Conservation (phyloP, 2,888 invertebrate species). For the Erebia ligea region DNA sequence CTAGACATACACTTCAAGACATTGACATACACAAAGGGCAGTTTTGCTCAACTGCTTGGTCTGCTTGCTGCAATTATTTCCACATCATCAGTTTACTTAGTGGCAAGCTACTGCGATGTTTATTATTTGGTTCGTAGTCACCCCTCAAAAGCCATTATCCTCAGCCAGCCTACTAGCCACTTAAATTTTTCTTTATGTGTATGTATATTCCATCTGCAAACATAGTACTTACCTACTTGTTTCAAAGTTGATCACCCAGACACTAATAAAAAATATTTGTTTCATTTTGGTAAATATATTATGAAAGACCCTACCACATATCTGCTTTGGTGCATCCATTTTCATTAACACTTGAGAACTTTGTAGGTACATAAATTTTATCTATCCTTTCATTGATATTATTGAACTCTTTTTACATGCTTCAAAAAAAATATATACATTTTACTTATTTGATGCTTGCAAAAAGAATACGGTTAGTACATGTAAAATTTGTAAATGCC, state of each 20-base stretch:
- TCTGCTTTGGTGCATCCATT: not conserved
- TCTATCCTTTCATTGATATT: no score
- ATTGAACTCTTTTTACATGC: no score
- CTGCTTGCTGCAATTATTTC: constrained; percentile 23
- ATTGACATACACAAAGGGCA: constrained; percentile 16
- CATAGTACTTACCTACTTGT: not conserved
- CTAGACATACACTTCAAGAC: constrained; percentile 17
- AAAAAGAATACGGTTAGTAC: no score
- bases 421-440: no score
- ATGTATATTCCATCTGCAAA: not conserved
- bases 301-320: no score
- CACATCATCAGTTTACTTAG: constrained; percentile 14
- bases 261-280: not conserved
- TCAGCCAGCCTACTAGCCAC: constrained; percentile 6
- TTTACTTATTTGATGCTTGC: no score
- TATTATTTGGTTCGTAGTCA: constrained; percentile 22
- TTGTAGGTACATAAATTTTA: no score
- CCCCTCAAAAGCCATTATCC: constrained; percentile 12
- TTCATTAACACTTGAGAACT: no score
- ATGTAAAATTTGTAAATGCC: no score
- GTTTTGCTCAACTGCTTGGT: constrained; percentile 20
- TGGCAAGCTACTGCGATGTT: constrained; percentile 13
- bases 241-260: not conserved
- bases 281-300: not conserved
- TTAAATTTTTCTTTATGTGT: not conserved